phyloP scores from a whole-genome alignment of 1,140 invertebrate species.

The Orchestia grillus region DNA sequence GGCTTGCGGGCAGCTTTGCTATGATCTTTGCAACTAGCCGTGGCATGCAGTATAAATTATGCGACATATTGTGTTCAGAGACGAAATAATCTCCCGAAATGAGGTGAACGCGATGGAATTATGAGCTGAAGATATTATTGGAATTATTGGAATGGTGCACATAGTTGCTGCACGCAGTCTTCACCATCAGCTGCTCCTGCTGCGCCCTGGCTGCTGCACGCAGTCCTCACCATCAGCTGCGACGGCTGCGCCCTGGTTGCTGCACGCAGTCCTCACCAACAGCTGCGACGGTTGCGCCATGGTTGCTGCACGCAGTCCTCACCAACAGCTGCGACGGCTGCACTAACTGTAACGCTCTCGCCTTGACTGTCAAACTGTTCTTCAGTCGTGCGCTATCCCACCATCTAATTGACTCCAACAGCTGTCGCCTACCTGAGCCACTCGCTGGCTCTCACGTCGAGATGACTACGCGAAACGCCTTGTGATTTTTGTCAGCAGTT shows the following conservation, averaged over 20 bases:
- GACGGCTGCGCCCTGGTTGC: background rate
- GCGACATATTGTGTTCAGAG: too few relatives aligned
- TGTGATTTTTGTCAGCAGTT: background rate
- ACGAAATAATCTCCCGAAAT: too few relatives aligned
- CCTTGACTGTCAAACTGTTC: constrained; percentile 18
- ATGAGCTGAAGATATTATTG: too few relatives aligned
- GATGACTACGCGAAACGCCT: background rate
- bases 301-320: background rate
- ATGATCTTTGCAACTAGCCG: too few relatives aligned
- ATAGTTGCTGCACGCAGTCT: too few relatives aligned
- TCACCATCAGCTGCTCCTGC: too few relatives aligned
- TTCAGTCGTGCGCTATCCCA: background rate
- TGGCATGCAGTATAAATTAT: too few relatives aligned
- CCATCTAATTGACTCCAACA: background rate
- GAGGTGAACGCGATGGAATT: too few relatives aligned
- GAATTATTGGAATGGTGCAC: too few relatives aligned
- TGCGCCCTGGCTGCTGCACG: background rate
- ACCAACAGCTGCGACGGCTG: background rate
- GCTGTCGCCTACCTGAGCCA: background rate
- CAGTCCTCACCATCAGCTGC: too few relatives aligned
- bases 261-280: background rate
- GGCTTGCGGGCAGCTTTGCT: background rate
- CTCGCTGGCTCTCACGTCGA: background rate
- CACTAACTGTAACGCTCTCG: background rate
- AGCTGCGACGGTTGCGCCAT: background rate